Evolutionary conservation across 1,140 invertebrate genomes (phyloP), one percentile per base, ranked within the genome.

Genomic region (Daktulosphaira vitifoliae): DNA sequence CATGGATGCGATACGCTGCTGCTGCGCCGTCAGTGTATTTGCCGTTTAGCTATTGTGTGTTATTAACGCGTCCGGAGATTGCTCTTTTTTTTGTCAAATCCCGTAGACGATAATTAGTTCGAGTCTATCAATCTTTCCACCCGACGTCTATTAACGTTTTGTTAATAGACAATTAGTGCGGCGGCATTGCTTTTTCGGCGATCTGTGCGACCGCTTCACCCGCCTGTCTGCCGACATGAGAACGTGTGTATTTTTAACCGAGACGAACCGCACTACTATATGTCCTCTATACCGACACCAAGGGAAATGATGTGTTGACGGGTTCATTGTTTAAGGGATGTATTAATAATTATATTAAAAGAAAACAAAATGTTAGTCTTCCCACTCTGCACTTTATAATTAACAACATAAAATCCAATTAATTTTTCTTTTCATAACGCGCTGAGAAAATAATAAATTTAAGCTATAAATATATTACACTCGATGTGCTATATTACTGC

Each of bases 101-200:
- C 22, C 16, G 7, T 6, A 22, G 0, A 2, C 8, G 38, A 0
- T 56, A 56, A 56, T 56, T 56, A 56, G 53, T 44, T 26, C 6
- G 23, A 20, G 51, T 44, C 54, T 13, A 44, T 59, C 54, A 44
- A 59, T 59, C 54, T 59, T 18, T 44, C 23, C 25, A 13, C 54
- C 15, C 37, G 22, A 25, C 22, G 15, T 25, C 52, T n/a, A 3
- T 8, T 9, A 18, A 16, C 38, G 53, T 44, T 56, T 26, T n/a
- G 53, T 56, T 56, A 42, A 44, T 44, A 56, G 22, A 56, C 53
- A 56, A 56, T 56, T 56, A 56, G 53, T 26, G 53, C 16, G 46
- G 53, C 23, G 22, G 53, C 33, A 38, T 22, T 8, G 53, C 22
- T 54, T 54, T 39, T 20, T 7, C 11, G 29, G 11, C 29, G 5